A percentile compares a stretch with the other conserved stretches of the same genome.
Evolutionary conservation across 2,797 vertebrate genomes (phyloP).

Genomic region (Avahi laniger): DNA sequence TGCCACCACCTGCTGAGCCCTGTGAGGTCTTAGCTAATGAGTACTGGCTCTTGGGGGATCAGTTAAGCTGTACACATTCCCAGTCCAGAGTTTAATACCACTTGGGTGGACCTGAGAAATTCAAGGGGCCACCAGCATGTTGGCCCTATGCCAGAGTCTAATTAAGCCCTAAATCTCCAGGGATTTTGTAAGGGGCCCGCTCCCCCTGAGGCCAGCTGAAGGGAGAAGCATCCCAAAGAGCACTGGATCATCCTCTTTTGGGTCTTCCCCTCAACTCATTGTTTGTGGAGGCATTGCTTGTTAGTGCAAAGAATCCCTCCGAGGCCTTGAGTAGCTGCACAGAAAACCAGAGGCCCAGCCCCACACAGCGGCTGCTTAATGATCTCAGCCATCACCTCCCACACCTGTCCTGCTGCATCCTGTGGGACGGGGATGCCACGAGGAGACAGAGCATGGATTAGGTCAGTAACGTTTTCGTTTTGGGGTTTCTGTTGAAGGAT

Average conservation of each 20-base stretch:
- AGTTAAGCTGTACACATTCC: background rate
- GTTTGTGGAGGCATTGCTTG: background rate
- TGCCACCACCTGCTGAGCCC: background rate
- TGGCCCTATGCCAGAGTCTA: conserved; percentile 54
- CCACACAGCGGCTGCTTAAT: background rate
- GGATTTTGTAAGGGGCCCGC: background rate
- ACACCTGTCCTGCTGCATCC: background rate
- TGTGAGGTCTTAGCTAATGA: conserved; percentile 9
- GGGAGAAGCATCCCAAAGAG: background rate
- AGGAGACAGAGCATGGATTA: background rate
- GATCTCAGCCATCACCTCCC: background rate
- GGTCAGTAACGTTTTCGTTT: background rate
- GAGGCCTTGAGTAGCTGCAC: background rate
- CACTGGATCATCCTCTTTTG: background rate
- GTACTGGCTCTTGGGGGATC: background rate
- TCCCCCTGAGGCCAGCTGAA: background rate
- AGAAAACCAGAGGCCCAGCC: background rate
- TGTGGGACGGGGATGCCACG: accelerated
- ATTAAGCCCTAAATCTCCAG: conserved; percentile 25
- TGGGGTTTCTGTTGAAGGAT: background rate
- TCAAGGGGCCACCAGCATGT: background rate
- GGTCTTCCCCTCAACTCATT: background rate
- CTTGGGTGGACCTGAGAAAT: conserved; percentile 46
- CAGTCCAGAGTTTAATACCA: background rate
- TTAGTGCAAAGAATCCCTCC: background rate